A percentile compares a stretch with the other conserved stretches of the same genome.
Evolutionary conservation across 2,113 vertebrate species (phyloP).

Genomic region (Stegastes partitus): DNA sequence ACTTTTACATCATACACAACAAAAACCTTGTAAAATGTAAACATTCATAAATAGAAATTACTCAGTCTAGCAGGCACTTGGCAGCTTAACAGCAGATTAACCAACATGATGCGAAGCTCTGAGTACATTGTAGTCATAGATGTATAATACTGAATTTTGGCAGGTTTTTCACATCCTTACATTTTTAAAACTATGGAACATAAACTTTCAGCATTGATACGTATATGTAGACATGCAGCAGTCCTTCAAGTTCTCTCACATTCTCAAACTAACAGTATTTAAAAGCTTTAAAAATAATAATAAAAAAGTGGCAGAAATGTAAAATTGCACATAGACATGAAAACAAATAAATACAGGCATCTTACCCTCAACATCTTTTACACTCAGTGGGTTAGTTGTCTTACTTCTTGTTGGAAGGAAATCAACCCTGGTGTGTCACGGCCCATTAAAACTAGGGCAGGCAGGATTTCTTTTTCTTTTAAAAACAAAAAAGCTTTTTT

Average conservation of each 20-base stretch:
- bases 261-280: background rate
- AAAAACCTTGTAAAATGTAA: background rate
- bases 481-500: too few species aligned
- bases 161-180: background rate
- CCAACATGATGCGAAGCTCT: conserved; percentile 15
- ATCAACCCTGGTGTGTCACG: too few species aligned
- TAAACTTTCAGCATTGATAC: conserved; percentile 1
- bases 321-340: too few species aligned
- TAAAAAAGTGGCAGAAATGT: background rate
- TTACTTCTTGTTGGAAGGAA: background rate
- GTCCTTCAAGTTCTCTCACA: background rate
- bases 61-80: conserved; percentile 13
- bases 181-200: background rate
- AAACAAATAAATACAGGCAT: background rate
- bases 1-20: conserved; percentile 38
- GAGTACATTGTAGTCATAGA: background rate
- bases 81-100: background rate
- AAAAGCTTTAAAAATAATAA: too few species aligned
- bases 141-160: conserved; percentile 15
- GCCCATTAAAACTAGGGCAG: too few species aligned
- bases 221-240: conserved; percentile 40
- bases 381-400: background rate
- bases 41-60: conserved; percentile 12
- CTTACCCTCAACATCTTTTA: background rate
- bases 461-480: too few species aligned